Evolutionary conservation across 1,140 invertebrate genomes (phyloP), one percentile per base, ranked within the genome.

Genomic region (Nasonia vitripennis): DNA sequence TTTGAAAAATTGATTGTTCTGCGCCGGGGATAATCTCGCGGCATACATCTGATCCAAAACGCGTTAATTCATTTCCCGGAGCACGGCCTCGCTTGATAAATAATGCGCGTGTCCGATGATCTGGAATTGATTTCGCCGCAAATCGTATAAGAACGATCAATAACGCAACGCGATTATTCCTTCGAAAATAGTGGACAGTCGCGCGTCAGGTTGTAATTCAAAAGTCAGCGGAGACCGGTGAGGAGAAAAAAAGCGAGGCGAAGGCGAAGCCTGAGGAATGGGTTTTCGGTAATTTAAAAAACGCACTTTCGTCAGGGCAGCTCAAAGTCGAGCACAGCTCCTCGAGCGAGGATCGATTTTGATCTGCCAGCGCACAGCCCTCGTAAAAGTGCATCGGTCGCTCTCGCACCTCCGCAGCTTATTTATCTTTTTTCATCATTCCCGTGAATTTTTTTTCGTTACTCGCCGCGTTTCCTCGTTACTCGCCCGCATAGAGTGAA

Each of bases 401-500:
- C 70, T 68, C 79, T 67, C 55, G 55, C 73, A 80, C 41, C 68
- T 80, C 75, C 78, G 17, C 27, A 31, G 11, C 45, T 51, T 48
- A 17, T 23, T 73, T 73, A 62, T 75, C n/a, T 55, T 86, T 83
- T 83, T 79, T 73, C 71, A 73, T 79, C 45, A 83, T 83, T 86
- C n/a, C 79, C 87, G 1, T 55, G 23, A 37, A 62, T 73, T 80
- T 89, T 90, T 87, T 86, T 89, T 87, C 88, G 89, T 88, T 86
- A 68, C 83, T 41, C 68, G 70, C 74, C 79, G 74, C 84, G 86
- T 89, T 88, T 87, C 68, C 81, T 87, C 87, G 84, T 88, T 89
- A 74, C 68, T 73, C 81, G 81, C 73, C 83, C 70, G 83, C 70
- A 74, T 84, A 80, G 83, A 84, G 74, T 23, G 37, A 37, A 37